Evolutionary conservation across 2,888 invertebrate species (phyloP).

Genomic region (Nemotelus pantherinus): DNA sequence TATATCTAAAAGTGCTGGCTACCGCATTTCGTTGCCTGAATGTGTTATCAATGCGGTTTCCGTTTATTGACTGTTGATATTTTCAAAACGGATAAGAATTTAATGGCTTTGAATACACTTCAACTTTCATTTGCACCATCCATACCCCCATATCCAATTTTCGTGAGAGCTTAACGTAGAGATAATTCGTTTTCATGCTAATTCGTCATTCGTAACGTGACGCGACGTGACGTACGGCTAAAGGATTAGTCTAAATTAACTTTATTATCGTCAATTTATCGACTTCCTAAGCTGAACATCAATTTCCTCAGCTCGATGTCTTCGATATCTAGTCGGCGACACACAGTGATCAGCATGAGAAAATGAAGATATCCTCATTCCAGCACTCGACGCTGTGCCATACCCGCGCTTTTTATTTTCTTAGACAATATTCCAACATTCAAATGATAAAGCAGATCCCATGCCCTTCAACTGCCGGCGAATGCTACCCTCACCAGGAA

Average conservation of each 20-base stretch:
- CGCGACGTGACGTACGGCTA: slow-evolving; percentile 45
- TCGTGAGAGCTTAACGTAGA: not conserved
- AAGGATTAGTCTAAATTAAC: slow-evolving; percentile 56
- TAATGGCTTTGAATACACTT: not conserved
- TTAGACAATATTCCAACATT: slow-evolving; percentile 29
- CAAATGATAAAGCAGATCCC: slow-evolving; percentile 30
- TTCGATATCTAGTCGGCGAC: slow-evolving; percentile 47
- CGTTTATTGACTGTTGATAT: too few species aligned
- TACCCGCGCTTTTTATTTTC: slow-evolving; percentile 42
- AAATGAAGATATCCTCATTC: slow-evolving; percentile 32
- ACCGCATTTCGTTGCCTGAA: too few species aligned
- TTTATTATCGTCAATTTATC: slow-evolving; percentile 57
- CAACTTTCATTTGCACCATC: not conserved
- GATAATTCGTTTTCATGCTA: slow-evolving; percentile 38
- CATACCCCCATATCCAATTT: slow-evolving; percentile 18
- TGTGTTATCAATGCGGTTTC: too few species aligned
- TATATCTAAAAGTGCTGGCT: not conserved
- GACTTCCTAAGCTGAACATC: slow-evolving; percentile 52
- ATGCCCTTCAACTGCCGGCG: slow-evolving; percentile 4
- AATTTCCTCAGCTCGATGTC: slow-evolving; percentile 50
- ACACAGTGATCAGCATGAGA: slow-evolving; percentile 40
- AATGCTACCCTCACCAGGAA: slow-evolving; percentile 45
- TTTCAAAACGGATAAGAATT: too few species aligned
- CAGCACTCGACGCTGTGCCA: slow-evolving; percentile 18
- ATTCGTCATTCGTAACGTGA: slow-evolving; percentile 40